phyloP scores from a whole-genome alignment of 1,140 invertebrate species.

The Panulirus ornatus region DNA sequence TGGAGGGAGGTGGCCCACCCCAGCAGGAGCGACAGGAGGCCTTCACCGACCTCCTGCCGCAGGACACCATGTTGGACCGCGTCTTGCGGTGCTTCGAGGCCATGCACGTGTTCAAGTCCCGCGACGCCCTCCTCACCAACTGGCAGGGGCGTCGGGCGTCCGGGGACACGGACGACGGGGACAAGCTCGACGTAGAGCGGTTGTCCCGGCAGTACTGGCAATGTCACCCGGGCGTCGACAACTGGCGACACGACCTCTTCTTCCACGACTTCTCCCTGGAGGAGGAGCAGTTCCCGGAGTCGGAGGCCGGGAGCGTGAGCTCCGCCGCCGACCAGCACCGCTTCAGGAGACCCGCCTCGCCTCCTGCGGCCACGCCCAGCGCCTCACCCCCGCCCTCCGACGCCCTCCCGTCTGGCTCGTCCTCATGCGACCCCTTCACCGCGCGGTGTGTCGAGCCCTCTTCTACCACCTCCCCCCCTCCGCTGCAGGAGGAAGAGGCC shows the following conservation, averaged over 20 bases:
- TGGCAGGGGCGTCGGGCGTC: not conserved
- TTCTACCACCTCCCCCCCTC: not conserved
- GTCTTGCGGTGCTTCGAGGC: constrained; percentile 47
- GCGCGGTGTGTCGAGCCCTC: not conserved
- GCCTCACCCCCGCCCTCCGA: not conserved
- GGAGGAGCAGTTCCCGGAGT: constrained; percentile 44
- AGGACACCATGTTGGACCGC: constrained; percentile 63
- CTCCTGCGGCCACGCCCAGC: not conserved
- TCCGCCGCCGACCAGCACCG: constrained; percentile 31
- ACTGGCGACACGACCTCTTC: constrained; percentile 35
- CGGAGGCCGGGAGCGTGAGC: constrained; percentile 8
- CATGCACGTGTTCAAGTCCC: not conserved
- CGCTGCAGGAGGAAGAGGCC: not conserved
- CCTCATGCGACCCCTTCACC: not conserved
- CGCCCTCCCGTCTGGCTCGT: not conserved
- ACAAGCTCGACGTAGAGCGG: not conserved
- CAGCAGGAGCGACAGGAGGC: not conserved
- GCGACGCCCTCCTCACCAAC: not conserved
- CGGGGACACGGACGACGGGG: not conserved
- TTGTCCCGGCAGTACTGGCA: not conserved
- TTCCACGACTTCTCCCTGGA: constrained; percentile 46
- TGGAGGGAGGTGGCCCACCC: not conserved
- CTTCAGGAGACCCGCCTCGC: not conserved
- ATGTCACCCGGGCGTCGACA: not conserved
- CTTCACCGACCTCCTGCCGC: not conserved